Evolutionary conservation across 2,888 invertebrate species (phyloP).

Genomic region (Eumerus sabulonum): DNA sequence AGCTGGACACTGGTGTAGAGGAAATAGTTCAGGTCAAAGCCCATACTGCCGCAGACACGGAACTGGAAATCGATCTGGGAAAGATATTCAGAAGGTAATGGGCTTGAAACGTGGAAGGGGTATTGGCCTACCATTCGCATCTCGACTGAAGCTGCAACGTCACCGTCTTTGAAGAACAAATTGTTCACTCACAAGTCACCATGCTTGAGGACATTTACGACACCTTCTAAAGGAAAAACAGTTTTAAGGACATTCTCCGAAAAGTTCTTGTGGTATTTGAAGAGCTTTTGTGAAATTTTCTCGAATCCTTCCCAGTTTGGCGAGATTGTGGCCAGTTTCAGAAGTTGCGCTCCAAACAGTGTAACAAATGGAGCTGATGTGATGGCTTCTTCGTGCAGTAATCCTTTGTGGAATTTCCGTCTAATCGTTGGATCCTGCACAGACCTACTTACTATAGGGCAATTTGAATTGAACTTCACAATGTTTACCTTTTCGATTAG

Average conservation of each 20-base stretch:
- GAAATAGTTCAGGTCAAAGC: conserved; percentile 78
- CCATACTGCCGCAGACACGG: conserved; percentile 76
- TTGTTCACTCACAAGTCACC: conserved; percentile 81
- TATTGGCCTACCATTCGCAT: conserved; percentile 77
- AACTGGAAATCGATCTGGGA: conserved; percentile 78
- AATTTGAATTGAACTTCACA: neutral
- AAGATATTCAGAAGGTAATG: conserved; percentile 4
- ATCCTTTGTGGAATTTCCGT: conserved; percentile 70
- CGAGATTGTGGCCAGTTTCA: conserved; percentile 73
- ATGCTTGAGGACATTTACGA: conserved; percentile 79
- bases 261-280: conserved; percentile 74
- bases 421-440: conserved; percentile 64
- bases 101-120: neutral
- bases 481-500: conserved; percentile 79
- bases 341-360: conserved; percentile 75
- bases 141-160: conserved; percentile 73
- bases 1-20: conserved; percentile 76
- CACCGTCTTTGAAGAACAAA: conserved; percentile 79
- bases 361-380: conserved; percentile 73
- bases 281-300: conserved; percentile 72
- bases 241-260: conserved; percentile 72
- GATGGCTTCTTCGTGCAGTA: conserved; percentile 74
- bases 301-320: conserved; percentile 72
- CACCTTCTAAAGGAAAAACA: conserved; percentile 73
- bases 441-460: neutral